Evolutionary conservation across 2,888 invertebrate species (phyloP), one percentile per base, ranked within the genome.

Genomic region (Sclerodermus sp.): DNA sequence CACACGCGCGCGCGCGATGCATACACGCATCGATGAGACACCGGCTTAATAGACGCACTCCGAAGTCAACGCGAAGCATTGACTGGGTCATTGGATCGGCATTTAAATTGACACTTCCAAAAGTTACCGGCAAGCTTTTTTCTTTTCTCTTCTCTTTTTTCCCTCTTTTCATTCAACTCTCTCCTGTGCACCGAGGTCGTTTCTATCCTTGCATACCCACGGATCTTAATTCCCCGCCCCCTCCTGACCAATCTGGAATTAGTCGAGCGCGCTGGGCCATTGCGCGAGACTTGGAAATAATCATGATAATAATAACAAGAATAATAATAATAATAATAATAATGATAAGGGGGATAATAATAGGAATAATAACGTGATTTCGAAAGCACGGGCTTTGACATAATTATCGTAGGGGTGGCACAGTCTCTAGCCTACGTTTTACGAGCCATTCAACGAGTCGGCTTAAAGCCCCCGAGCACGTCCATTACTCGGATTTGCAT

Each of bases 401-500:
- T 66, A 61, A 70, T 70, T 63, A 61, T 67, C 62, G 55, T 60
- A 49, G 53, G 6, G 49, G 43, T 47, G 51, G 49, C 37, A n/a
- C n/a, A 30, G 47, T 40, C 51, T 58, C 53, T 57, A 51, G 56
- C 56, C 52, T 49, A 51, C 51, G 53, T 62, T 71, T 71, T 68
- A 71, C 64, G 68, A 71, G 57, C 62, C 60, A 68, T 67, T 64
- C 58, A 58, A 64, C 59, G 60, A 61, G 60, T 30, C 62, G 47
- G 55, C 57, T 63, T 64, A 57, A 43, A 62, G 59, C 57, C 47
- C 55, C 52, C 61, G 61, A 54, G 63, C 62, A 65, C 57, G 50
- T 55, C 58, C 64, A 65, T 71, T 71, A 70, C 61, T 53, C 44
- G 60, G 56, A 70, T 71, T 71, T 71, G 67, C 71, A 71, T 71